phyloP scores from a whole-genome alignment of 2,113 vertebrate species.

The Mastomys natalensis region DNA sequence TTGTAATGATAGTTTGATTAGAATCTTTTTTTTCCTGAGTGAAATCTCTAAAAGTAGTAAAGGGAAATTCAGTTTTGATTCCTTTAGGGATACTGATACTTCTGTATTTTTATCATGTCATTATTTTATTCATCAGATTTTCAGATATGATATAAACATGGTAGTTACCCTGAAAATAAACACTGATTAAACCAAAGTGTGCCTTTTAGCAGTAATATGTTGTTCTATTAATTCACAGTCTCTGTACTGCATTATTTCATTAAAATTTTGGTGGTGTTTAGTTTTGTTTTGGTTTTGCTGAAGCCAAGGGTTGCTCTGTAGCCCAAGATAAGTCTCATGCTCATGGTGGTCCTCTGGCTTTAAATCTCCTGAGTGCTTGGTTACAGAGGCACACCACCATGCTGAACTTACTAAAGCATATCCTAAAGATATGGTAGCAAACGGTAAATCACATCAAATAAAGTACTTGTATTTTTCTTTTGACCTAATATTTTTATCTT shows the following conservation, averaged over 20 bases:
- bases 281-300: background rate
- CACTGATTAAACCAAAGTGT: background rate
- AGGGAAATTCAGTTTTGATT: background rate
- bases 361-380: background rate
- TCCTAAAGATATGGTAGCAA: background rate
- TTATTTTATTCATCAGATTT: background rate
- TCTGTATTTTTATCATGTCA: background rate
- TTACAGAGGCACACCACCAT: background rate
- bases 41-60: background rate
- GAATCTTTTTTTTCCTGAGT: background rate
- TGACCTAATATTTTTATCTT: constrained; percentile 37
- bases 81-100: background rate
- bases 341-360: background rate
- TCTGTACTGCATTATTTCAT: background rate
- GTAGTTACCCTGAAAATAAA: constrained; percentile 22
- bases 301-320: background rate
- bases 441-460: constrained; percentile 56
- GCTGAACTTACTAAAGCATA: background rate
- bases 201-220: constrained; percentile 11
- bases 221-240: constrained; percentile 32
- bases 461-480: constrained; percentile 43
- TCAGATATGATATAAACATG: background rate
- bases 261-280: background rate
- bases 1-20: background rate
- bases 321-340: background rate